Evolutionary conservation across 2,113 vertebrate species (phyloP).

Genomic region (Nothobranchius furzeri): DNA sequence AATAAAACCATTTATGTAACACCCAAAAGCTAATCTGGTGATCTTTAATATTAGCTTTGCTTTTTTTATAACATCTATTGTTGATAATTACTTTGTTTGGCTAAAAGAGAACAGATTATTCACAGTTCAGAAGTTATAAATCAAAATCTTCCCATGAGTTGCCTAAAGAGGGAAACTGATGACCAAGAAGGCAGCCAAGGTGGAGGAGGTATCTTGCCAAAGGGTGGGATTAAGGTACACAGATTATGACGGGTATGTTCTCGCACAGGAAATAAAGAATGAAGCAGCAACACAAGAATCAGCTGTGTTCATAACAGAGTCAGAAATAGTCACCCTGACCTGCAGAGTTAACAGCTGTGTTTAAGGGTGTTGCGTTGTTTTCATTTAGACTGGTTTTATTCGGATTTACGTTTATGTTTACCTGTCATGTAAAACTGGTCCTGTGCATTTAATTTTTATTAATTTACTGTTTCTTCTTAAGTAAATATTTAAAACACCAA

Average conservation of each 20-base stretch:
- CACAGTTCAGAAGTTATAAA: not conserved
- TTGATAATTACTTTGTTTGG: too few relatives aligned
- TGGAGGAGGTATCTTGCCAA: not conserved
- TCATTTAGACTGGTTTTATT: too few relatives aligned
- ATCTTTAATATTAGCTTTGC: not conserved
- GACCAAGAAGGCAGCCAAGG: not conserved
- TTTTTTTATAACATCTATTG: too few relatives aligned
- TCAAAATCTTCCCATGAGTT: not conserved
- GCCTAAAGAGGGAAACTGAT: not conserved
- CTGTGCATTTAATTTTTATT: too few relatives aligned
- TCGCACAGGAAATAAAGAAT: slow-evolving; percentile 16
- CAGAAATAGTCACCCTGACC: too few relatives aligned
- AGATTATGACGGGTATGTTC: slow-evolving; percentile 28
- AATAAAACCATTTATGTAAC: not conserved
- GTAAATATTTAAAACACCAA: too few relatives aligned
- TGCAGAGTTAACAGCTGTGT: too few relatives aligned
- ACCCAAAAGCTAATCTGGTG: not conserved
- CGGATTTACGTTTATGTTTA: too few relatives aligned
- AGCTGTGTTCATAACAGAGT: not conserved
- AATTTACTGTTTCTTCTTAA: too few relatives aligned
- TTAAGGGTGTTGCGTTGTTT: too few relatives aligned
- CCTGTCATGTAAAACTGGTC: too few relatives aligned
- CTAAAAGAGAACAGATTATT: too few relatives aligned
- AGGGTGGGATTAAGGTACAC: slow-evolving; percentile 2
- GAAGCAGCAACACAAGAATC: not conserved